A percentile compares a stretch with the other conserved stretches of the same genome.
Evolutionary conservation across 1,140 invertebrate genomes (phyloP).

Genomic region (Cyclina sinensis): DNA sequence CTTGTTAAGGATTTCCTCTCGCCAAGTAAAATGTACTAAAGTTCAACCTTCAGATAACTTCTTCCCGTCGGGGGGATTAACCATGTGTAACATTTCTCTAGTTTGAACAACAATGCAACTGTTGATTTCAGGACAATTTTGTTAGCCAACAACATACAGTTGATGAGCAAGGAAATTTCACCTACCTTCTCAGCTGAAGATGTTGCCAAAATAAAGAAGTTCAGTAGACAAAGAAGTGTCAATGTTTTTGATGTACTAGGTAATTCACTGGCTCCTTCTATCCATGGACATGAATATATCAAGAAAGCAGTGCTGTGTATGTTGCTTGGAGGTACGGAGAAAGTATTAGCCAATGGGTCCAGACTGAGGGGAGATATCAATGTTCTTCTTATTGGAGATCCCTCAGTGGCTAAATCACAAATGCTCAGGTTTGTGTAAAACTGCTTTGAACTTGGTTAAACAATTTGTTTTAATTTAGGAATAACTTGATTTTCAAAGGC

Average conservation of each 20-base stretch:
- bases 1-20: too few species aligned
- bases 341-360: slow-evolving; percentile 97
- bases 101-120: too few species aligned
- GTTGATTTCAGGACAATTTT: slow-evolving; percentile 93
- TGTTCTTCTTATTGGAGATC: slow-evolving; percentile 98
- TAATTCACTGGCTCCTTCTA: slow-evolving; percentile 98
- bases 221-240: slow-evolving; percentile 90
- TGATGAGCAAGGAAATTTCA: slow-evolving; percentile 96
- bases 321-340: slow-evolving; percentile 98
- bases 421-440: slow-evolving; percentile 89
- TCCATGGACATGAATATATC: slow-evolving; percentile 98
- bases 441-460: too few species aligned
- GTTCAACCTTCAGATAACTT: too few species aligned
- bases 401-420: slow-evolving; percentile 99
- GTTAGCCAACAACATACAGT: slow-evolving; percentile 97
- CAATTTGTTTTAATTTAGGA: too few species aligned
- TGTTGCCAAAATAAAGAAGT: slow-evolving; percentile 95
- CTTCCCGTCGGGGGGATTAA: too few species aligned
- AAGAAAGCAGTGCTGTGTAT: slow-evolving; percentile 99
- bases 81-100: too few species aligned
- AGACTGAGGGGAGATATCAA: slow-evolving; percentile 99
- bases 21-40: too few species aligned
- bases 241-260: slow-evolving; percentile 97
- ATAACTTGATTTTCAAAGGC: too few species aligned
- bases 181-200: slow-evolving; percentile 94